Evolutionary conservation across 2,797 vertebrate genomes (phyloP), one percentile per base, ranked within the genome.

Genomic region (Potorous gilbertii): DNA sequence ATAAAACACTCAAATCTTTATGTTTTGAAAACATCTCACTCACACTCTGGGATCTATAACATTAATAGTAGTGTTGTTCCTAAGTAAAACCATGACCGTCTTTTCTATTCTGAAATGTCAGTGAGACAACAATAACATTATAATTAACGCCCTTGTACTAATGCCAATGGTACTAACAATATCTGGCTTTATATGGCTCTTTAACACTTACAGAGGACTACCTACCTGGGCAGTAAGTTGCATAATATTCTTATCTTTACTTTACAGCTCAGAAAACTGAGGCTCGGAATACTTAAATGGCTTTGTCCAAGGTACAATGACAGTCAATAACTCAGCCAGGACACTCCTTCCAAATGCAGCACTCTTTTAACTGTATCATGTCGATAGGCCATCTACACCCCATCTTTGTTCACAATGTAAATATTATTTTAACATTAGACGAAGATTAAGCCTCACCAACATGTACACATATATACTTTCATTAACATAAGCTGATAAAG

Each of bases 391-490:
- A 81, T 81, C 92, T 52, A 90, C 92, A 91, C 21, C 34, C 29
- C 52, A 59, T 92, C 74, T 96, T 95, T n/a, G 9, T 92, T 74
- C 89, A 94, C 91, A 96, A 74, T 94, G 87, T 96, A 95, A 97
- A 97, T 95, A 56, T 93, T 46, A 24, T 46, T 81, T 21, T 74
- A 74, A 74, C 66, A 40, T 40, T 81, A 46, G 74, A 81, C 46
- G 2, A 81, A 46, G 27, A 81, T 46, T 81, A 46, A 46, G 74
- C 9, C 74, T 46, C 74, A 46, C 8, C 46, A n/a, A 66, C 62
- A 66, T 34, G 34, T 62, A 62, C 91, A 57, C 27, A 3, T 90
- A n/a, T 55, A 91, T 96, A 87, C 74, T 90, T 92, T 94, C 92
- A 14, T 55, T 95, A 94, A 93, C 10, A 94, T 55, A 92, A 96